phyloP scores from a whole-genome alignment of 2,113 vertebrate species.

The Pterophyllum scalare region DNA sequence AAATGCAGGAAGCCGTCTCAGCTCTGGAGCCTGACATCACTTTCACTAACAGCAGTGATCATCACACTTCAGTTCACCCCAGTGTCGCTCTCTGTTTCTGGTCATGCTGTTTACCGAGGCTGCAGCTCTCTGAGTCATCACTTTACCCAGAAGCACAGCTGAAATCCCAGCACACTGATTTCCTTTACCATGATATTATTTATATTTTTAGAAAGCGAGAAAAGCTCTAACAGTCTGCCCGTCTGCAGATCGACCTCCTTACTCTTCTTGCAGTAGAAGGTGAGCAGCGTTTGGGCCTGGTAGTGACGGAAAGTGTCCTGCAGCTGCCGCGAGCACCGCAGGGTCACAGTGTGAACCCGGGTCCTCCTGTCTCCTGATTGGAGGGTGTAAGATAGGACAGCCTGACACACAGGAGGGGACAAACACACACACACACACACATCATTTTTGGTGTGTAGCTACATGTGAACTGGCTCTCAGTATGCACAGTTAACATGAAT shows the following conservation, averaged over 20 bases:
- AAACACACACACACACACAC: background rate
- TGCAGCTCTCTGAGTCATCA: rapidly evolving
- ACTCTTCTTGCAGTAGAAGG: conserved; percentile 85
- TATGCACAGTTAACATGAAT: background rate
- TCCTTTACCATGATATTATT: rapidly evolving
- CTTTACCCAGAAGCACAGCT: background rate
- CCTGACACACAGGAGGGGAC: conserved; percentile 45
- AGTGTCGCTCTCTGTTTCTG: too few species aligned
- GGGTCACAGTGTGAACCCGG: conserved; percentile 77
- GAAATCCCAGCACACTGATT: background rate
- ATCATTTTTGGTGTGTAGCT: rapidly evolving
- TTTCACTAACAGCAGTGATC: too few species aligned
- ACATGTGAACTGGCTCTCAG: background rate
- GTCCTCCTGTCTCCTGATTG: conserved; percentile 70
- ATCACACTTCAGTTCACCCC: too few species aligned
- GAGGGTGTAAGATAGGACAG: conserved; percentile 73
- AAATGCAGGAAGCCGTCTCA: background rate
- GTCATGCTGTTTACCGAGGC: background rate
- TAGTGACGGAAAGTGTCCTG: conserved; percentile 80
- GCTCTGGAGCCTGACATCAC: rapidly evolving
- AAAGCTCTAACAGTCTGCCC: rapidly evolving
- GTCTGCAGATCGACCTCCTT: background rate
- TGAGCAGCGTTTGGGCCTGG: conserved; percentile 81
- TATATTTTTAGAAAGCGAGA: rapidly evolving
- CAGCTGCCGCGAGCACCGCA: conserved; percentile 75